These are phyloP conservation scores for Dendrolimus kikuchii DNA, from an alignment of 1,140 invertebrate genomes.

Conservation along the genomic window DNA sequence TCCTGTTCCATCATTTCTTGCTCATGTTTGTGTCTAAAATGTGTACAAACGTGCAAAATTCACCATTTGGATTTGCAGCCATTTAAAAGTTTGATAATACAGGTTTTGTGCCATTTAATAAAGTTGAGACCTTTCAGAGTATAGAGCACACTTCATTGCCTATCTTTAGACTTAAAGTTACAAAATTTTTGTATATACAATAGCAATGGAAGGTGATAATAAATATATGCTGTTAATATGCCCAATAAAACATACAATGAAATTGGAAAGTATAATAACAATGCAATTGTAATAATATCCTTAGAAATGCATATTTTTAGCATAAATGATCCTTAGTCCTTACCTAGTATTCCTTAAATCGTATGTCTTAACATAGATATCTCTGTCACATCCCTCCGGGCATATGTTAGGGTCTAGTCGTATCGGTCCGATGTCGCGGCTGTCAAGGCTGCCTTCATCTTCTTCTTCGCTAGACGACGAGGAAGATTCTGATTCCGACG, in stretches of 20 bases:
- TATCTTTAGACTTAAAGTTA: too few relatives aligned
- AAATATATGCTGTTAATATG: too few relatives aligned
- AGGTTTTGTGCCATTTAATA: too few relatives aligned
- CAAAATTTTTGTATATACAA: too few relatives aligned
- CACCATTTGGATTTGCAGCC: neutral
- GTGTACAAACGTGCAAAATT: neutral
- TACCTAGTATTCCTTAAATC: slow-evolving; percentile 74
- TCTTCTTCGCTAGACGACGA: slow-evolving; percentile 75
- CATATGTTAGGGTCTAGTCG: slow-evolving; percentile 83
- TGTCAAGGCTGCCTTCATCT: slow-evolving; percentile 73
- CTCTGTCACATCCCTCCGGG: slow-evolving; percentile 81
- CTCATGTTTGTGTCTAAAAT: slow-evolving; percentile 46
- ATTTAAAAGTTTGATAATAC: neutral
- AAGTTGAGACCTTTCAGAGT: too few relatives aligned
- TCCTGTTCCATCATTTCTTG: slow-evolving; percentile 58
- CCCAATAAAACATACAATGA: too few relatives aligned
- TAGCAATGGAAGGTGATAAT: too few relatives aligned
- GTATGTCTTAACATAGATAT: slow-evolving; percentile 78
- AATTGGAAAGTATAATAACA: too few relatives aligned
- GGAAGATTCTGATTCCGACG: slow-evolving; percentile 58
- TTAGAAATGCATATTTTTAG: too few relatives aligned
- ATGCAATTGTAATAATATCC: too few relatives aligned
- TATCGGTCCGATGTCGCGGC: slow-evolving; percentile 75
- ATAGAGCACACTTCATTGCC: too few relatives aligned
- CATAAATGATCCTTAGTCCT: slow-evolving; percentile 51